phyloP scores from a whole-genome alignment of 2,888 invertebrate genomes.

The Oligia fasciuncula region DNA sequence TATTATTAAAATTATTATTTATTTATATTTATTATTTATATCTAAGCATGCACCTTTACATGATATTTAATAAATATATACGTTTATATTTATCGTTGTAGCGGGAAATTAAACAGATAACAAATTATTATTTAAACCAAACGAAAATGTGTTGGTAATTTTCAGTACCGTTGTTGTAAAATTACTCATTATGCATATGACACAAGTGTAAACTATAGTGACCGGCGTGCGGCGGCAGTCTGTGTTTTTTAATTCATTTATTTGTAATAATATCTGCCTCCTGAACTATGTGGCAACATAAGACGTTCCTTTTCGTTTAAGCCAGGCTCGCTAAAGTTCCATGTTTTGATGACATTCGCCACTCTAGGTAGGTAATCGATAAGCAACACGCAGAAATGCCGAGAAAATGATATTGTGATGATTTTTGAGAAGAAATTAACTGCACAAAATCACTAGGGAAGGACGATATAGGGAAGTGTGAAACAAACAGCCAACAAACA shows the following conservation, averaged over 20 bases:
- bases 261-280: background rate
- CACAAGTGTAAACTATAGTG: no score
- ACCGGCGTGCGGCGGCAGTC: background rate
- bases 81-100: background rate
- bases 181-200: background rate
- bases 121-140: slow-evolving; percentile 30
- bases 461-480: no score
- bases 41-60: slow-evolving; percentile 38
- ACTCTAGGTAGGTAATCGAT: background rate
- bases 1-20: no score
- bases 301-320: background rate
- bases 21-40: background rate
- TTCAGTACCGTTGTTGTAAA: background rate
- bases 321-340: background rate
- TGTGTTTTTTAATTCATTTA: background rate
- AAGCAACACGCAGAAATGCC: background rate
- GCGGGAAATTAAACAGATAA: slow-evolving; percentile 24
- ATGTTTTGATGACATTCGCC: background rate
- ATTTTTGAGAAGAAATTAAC: background rate
- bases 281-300: background rate
- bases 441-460: background rate
- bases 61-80: background rate
- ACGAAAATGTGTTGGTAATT: background rate
- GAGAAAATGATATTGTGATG: slow-evolving; percentile 1
- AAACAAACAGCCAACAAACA: background rate